These are phyloP conservation scores for Scolanthus callimorphus DNA, from an alignment of 92 coral and sea anemone genomes.

Conservation along the genomic window DNA sequence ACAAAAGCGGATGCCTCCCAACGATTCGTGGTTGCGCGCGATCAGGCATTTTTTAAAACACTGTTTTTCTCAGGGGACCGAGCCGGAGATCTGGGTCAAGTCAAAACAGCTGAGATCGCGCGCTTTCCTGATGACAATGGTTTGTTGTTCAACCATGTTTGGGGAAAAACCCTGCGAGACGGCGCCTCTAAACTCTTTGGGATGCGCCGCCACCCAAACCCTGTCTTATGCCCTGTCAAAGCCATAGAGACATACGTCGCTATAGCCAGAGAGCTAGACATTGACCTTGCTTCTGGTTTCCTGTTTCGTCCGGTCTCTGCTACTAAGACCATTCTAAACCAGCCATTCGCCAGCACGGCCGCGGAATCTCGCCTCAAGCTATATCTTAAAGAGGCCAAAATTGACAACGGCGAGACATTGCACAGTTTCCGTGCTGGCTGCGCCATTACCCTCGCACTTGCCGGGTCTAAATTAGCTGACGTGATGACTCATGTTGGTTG, in stretches of 20 bases:
- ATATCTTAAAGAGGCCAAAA: conserved; percentile 10
- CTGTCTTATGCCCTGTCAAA: conserved; percentile 35
- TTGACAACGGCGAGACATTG: conserved; percentile 18
- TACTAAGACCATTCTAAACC: conserved; percentile 19
- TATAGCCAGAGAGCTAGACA: too few relatives aligned
- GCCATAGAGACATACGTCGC: conserved; percentile 50
- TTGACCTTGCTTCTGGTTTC: too few relatives aligned
- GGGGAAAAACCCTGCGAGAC: conserved; percentile 44
- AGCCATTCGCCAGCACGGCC: conserved; percentile 22
- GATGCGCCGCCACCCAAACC: conserved; percentile 41
- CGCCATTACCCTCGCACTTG: conserved; percentile 11
- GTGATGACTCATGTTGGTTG: background rate
- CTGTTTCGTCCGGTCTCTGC: conserved; percentile 40
- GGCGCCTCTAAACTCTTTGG: conserved; percentile 27
- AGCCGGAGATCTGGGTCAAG: too few relatives aligned
- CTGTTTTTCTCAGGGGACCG: too few relatives aligned
- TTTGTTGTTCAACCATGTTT: conserved; percentile 27
- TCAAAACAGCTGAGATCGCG: conserved; percentile 21
- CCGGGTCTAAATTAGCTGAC: conserved; percentile 16
- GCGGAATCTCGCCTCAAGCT: conserved; percentile 13
- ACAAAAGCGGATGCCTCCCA: too few relatives aligned
- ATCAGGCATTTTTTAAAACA: too few relatives aligned
- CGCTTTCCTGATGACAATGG: conserved; percentile 42
- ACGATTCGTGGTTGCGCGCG: too few relatives aligned
- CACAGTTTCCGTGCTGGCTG: conserved; percentile 37